A percentile compares a stretch with the other conserved stretches of the same genome.
These are phyloP conservation scores for Liparis tanakae DNA, from an alignment of 2,797 vertebrate genomes.

Conservation along the genomic window DNA sequence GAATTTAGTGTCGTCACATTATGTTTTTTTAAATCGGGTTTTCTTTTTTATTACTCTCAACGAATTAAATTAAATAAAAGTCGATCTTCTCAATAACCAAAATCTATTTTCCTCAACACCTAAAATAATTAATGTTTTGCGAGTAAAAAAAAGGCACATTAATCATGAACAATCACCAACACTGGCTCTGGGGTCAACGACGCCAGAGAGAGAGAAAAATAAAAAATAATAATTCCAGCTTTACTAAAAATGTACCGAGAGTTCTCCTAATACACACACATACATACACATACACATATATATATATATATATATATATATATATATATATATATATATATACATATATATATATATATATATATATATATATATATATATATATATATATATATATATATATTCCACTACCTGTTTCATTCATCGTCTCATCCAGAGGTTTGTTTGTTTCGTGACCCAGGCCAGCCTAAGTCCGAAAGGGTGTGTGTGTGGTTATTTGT, in stretches of 20 bases:
- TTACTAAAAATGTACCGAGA: conserved; percentile 6
- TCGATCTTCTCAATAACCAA: neutral
- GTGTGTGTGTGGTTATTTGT: no score
- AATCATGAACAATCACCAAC: conserved; percentile 36
- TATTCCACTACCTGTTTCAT: conserved; percentile 19
- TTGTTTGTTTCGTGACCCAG: conserved; percentile 40
- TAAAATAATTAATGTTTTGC: neutral
- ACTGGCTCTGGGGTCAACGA: conserved; percentile 11
- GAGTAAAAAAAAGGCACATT: conserved; percentile 76
- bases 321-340: neutral
- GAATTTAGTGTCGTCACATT: neutral
- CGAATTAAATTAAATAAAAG: neutral
- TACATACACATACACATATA: no score
- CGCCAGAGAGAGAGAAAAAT: neutral
- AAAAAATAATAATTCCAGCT: conserved; percentile 25
- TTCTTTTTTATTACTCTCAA: neutral
- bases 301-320: neutral
- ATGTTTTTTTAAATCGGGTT: no score
- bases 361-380: neutral
- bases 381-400: neutral
- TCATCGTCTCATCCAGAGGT: conserved; percentile 29
- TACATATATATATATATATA: neutral
- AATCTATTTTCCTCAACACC: neutral
- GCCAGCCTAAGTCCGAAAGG: conserved; percentile 56
- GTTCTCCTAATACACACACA: neutral